Conservation (phyloP, 2,888 invertebrate species). For the Ectobius pallidus region DNA sequence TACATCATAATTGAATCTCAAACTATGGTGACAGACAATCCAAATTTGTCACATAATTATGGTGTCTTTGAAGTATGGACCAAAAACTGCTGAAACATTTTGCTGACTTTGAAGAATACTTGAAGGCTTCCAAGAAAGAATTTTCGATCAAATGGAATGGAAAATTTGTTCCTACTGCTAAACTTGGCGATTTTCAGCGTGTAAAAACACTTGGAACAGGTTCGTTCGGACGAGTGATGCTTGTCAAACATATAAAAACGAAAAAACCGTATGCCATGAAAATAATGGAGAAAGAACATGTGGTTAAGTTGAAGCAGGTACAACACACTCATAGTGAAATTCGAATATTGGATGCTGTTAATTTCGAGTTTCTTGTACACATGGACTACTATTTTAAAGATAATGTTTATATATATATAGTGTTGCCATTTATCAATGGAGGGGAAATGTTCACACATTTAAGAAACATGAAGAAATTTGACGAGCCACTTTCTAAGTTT, state of each 20-base stretch:
- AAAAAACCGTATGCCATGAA: constrained; percentile 35
- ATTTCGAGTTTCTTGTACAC: constrained; percentile 34
- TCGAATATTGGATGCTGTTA: constrained; percentile 35
- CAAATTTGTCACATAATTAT: no score
- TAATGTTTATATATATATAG: constrained; percentile 37
- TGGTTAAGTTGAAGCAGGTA: constrained; percentile 39
- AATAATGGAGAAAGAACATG: constrained; percentile 35
- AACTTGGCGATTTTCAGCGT: constrained; percentile 26
- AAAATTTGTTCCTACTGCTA: constrained; percentile 25
- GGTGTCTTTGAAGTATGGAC: no score
- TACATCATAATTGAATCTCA: no score
- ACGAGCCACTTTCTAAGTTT: constrained; percentile 38
- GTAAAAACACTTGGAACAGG: constrained; percentile 39
- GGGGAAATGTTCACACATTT: constrained; percentile 41
- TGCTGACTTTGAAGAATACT: not conserved
- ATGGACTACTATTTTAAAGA: constrained; percentile 40
- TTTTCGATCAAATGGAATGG: constrained; percentile 24
- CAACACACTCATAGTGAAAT: constrained; percentile 38
- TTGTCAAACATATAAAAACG: constrained; percentile 32
- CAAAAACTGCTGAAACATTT: constrained; percentile 1
- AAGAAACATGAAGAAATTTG: constrained; percentile 34
- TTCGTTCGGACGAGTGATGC: constrained; percentile 38
- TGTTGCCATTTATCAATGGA: constrained; percentile 36
- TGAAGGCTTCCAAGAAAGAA: constrained; percentile 10
- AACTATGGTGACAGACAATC: no score